phyloP scores from a whole-genome alignment of 2,797 vertebrate species.

The Sebastes minor region DNA sequence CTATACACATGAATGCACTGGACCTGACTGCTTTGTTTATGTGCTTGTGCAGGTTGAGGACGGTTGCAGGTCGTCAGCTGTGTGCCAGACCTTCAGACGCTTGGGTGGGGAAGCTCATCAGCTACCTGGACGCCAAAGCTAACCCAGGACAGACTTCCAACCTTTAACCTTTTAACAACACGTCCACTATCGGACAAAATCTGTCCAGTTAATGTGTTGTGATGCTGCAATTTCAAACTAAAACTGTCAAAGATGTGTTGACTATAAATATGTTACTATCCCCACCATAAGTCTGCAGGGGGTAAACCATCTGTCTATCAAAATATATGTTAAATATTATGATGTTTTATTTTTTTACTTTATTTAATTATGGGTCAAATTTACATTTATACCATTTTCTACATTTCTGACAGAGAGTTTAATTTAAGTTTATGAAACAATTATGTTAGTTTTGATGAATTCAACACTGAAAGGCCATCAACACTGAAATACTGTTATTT shows the following conservation, averaged over 20 bases:
- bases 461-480: neutral
- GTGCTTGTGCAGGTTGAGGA: constrained; percentile 66
- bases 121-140: constrained; percentile 38
- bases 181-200: neutral
- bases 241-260: neutral
- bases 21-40: neutral
- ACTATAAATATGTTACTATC: neutral
- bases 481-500: constrained; percentile 18
- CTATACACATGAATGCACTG: neutral
- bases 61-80: constrained; percentile 34
- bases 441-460: neutral
- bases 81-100: constrained; percentile 57
- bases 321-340: neutral
- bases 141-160: constrained; percentile 8
- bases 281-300: neutral
- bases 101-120: constrained; percentile 73
- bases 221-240: neutral
- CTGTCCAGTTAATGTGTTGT: neutral
- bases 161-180: constrained; percentile 38
- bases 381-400: neutral
- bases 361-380: neutral
- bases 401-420: neutral
- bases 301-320: neutral
- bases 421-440: neutral
- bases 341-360: neutral